Percentiles rank a stretch among this genome's conserved stretches.
These are phyloP conservation scores for Drosophila monieri DNA, from an alignment of 2,888 invertebrate genomes.

Conservation along the genomic window DNA sequence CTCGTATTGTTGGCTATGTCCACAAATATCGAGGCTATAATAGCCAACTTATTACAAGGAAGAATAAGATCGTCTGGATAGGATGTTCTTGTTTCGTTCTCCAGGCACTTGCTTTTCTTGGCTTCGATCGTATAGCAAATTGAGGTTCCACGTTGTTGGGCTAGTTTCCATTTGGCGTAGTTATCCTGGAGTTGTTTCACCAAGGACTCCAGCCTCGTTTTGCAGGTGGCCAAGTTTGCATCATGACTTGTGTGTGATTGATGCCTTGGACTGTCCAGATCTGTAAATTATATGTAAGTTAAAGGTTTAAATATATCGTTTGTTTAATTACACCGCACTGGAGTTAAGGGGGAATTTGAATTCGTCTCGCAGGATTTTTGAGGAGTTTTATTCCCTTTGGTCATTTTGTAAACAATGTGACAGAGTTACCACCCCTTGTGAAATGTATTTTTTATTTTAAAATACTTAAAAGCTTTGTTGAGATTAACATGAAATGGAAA, in stretches of 20 bases:
- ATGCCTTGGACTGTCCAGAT: conserved; percentile 67
- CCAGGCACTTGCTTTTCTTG: conserved; percentile 75
- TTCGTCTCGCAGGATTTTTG: conserved; percentile 24
- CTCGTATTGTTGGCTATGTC: conserved; percentile 72
- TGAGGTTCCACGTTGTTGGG: conserved; percentile 78
- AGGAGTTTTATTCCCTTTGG: conserved; percentile 40
- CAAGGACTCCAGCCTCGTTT: conserved; percentile 68
- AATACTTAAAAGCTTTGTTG: background rate
- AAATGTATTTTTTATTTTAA: background rate
- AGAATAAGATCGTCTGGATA: conserved; percentile 73
- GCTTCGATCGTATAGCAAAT: conserved; percentile 81
- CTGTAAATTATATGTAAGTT: conserved; percentile 37
- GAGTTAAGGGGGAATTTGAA: conserved; percentile 59
- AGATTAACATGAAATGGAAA: background rate
- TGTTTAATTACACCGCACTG: conserved; percentile 72
- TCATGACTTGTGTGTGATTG: conserved; percentile 50
- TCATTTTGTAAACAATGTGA: conserved; percentile 29
- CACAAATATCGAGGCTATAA: conserved; percentile 74
- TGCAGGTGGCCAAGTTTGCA: conserved; percentile 64
- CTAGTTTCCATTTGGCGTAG: conserved; percentile 80
- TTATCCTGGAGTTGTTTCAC: conserved; percentile 69
- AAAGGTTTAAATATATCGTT: background rate
- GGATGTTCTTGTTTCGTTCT: conserved; percentile 28
- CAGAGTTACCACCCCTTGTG: background rate
- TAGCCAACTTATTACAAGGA: conserved; percentile 78